Evolutionary conservation across 2,113 vertebrate genomes (phyloP), one percentile per base, ranked within the genome.

Genomic region (Patagioenas fasciata): DNA sequence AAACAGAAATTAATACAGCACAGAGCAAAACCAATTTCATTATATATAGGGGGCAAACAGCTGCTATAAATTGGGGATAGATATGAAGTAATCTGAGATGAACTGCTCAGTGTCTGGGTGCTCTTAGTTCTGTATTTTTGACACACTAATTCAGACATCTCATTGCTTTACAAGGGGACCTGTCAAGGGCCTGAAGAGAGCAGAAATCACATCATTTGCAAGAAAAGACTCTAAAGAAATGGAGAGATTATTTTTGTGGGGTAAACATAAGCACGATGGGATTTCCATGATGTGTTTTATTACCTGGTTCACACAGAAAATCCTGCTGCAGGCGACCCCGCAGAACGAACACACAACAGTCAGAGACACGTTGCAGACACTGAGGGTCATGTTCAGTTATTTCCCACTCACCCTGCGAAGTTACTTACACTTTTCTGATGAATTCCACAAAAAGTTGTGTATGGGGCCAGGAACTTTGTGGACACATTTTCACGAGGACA

Each of bases 371-470:
- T 1, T 12, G 6, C 7, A 20, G 34, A 58, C 54, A 10, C 2
- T 34, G 4, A 16, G 2, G 2, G 1, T 5, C 4, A 1, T 12
- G 34, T 21, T 14, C 51, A 58, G 32, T 36, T 26, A 9, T 16
- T 91, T 56, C 60, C 25, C 47, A 38, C 28, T n/a, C 40, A 14
- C 29, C 60, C 57, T 14, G 4, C 48, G 67, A 79, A 26, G 65
- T 13, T 92, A 97, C 98, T 97, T 96, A 98, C 98, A 25, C 98
- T 98, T 78, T 98, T 98, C 56, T 96, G 70, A 81, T 98, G 98
- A 91, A 98, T 97, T 85, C 97, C 96, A 48, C 70, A 88, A 85
- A 98, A 98, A 28, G 92, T 91, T 13, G 98, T 97, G 42, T 97
- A 97, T 0, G 98, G 98, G 20, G 97, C 93, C 91, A 98, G 87